Evolutionary conservation across 2,888 invertebrate genomes (phyloP), one percentile per base, ranked within the genome.

Genomic region (Sicus ferrugineus): DNA sequence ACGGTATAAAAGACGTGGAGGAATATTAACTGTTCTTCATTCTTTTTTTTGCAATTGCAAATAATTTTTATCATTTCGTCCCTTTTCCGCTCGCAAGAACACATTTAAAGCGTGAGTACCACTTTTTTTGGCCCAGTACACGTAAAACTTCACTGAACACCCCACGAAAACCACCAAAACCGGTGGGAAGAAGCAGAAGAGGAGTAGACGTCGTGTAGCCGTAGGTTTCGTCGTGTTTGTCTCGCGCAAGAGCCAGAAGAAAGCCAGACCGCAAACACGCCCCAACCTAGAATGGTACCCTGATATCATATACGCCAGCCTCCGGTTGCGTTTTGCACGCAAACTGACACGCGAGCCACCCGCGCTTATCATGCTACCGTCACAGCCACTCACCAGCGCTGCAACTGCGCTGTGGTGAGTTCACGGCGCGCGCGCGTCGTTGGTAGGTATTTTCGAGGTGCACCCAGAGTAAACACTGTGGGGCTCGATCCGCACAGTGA

Each of bases 251-350:
- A 48, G 59, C 48, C 59, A 21, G 28, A 56, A 56, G 19, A 66
- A 66, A 56, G 67, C 48, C 58, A 11, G 26, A 67, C 46, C 42
- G 28, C 67, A 78, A 77, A 78, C 79, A 76, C 75, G 77, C 71
- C 76, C 76, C 77, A 80, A 81, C 79, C 81, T 79, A 75, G 72
- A 81, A 82, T 82, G 81, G 78, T 82, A 82, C 81, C 81, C 83
- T 79, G 81, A 82, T 82, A 82, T 82, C 78, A 81, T 82, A 82
- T 81, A 82, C 81, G 81, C 81, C 81, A 82, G 81, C 80, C 80
- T 82, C 81, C 82, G 78, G 28, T 46, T 46, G 72, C 77, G 70
- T 66, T 72, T 65, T 75, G 73, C 72, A 75, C 70, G 50, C 66
- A 67, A 72, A 28, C 38, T 59, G 46, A 68, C 70, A 68, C n/a